phyloP scores from a whole-genome alignment of 2,797 vertebrate species.

The Spatula versicolor region DNA sequence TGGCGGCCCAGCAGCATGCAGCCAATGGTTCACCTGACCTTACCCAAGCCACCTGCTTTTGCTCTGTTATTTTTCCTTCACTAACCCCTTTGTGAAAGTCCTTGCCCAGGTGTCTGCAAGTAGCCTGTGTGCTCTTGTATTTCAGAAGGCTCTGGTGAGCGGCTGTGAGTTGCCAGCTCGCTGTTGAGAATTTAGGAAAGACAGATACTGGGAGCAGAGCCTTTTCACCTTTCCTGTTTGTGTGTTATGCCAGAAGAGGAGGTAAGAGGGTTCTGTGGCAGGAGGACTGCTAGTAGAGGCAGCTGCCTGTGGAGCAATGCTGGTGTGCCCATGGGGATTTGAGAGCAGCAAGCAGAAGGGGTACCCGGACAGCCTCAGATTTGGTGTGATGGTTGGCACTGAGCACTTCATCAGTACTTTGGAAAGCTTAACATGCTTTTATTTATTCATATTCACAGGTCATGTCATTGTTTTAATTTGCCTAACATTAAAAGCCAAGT shows the following conservation, averaged over 20 bases:
- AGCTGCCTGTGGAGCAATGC: accelerated
- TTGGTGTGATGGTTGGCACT: background rate
- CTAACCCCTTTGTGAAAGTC: background rate
- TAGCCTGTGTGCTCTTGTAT: background rate
- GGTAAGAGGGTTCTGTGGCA: accelerated
- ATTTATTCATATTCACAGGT: background rate
- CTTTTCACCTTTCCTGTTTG: background rate
- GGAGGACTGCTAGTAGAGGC: background rate
- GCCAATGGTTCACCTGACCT: accelerated
- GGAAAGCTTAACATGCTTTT: background rate
- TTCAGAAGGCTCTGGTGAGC: background rate
- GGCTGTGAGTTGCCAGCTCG: background rate
- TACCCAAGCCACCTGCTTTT: background rate
- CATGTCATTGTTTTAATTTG: conserved; percentile 58
- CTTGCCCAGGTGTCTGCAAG: background rate
- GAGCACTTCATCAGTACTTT: background rate
- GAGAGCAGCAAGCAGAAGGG: background rate
- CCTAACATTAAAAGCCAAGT: conserved; percentile 30
- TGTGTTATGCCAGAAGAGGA: background rate
- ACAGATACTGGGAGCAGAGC: background rate
- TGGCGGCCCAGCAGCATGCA: background rate
- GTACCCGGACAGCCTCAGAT: background rate
- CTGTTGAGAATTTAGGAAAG: background rate
- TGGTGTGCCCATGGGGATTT: background rate
- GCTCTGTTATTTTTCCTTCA: background rate